These are phyloP conservation scores for Maniola hyperantus DNA, from an alignment of 2,888 invertebrate genomes.

Conservation along the genomic window DNA sequence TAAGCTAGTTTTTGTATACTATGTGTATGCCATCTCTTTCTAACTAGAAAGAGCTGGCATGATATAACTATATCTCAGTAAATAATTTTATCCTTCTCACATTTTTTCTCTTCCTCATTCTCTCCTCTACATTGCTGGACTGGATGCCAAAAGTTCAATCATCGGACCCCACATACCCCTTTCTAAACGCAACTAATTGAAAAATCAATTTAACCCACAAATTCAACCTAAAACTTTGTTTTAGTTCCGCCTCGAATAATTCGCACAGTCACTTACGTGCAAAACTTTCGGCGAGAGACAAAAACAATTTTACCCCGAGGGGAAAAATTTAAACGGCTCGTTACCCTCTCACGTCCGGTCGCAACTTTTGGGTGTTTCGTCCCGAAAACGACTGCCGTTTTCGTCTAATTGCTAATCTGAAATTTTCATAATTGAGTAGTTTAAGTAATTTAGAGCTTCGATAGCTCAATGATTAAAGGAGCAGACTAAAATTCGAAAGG, in stretches of 20 bases:
- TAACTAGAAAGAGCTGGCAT: too few relatives aligned
- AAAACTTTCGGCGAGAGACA: conserved; percentile 35
- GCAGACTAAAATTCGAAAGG: too few relatives aligned
- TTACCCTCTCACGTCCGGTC: conserved; percentile 38
- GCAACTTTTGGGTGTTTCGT: conserved; percentile 29
- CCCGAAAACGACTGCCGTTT: conserved; percentile 19
- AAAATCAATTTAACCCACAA: conserved; percentile 29
- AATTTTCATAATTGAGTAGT: conserved; percentile 21
- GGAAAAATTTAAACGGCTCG: conserved; percentile 44
- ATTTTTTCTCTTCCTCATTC: too few relatives aligned
- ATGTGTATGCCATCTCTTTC: too few relatives aligned
- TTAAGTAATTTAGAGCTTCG: too few relatives aligned
- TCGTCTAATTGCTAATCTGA: conserved; percentile 15
- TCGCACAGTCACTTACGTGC: conserved; percentile 18
- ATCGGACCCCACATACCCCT: neutral
- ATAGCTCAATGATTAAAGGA: too few relatives aligned
- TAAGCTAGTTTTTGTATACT: too few relatives aligned
- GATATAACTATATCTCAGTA: too few relatives aligned
- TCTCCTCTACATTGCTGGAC: too few relatives aligned
- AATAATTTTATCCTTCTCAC: too few relatives aligned
- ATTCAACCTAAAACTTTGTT: conserved; percentile 31
- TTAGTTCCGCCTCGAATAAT: conserved; percentile 21
- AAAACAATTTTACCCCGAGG: conserved; percentile 40
- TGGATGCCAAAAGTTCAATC: neutral
- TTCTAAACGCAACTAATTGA: conserved; percentile 29